A percentile compares a stretch with the other conserved stretches of the same genome.
phyloP scores from a whole-genome alignment of 64 coral and sea anemone genomes.

The Actinia equina region DNA sequence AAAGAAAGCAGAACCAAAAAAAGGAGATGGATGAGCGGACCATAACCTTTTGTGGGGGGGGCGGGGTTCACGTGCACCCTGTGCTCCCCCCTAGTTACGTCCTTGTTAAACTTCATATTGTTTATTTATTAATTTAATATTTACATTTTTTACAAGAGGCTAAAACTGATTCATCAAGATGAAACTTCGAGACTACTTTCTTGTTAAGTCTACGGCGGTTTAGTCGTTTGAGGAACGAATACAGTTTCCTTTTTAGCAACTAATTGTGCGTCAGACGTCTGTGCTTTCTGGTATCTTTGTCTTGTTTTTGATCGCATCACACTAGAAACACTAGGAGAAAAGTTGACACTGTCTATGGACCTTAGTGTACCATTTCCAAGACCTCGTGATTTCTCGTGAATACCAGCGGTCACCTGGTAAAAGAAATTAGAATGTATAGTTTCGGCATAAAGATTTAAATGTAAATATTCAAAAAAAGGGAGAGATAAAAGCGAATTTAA shows the following conservation, averaged over 20 bases:
- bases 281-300: slow-evolving; percentile 8
- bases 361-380: not conserved
- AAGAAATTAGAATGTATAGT: not conserved
- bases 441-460: not conserved
- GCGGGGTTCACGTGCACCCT: no score
- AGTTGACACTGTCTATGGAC: not conserved
- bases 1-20: no score
- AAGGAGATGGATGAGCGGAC: no score
- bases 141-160: not conserved
- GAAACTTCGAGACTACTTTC: not conserved
- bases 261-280: not conserved
- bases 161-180: not conserved
- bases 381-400: slow-evolving; percentile 4
- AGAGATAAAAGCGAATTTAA: no score
- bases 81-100: no score
- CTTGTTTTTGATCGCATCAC: slow-evolving; percentile 13
- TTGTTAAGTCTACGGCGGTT: not conserved
- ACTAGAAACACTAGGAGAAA: not conserved
- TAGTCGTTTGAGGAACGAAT: slow-evolving; percentile 10
- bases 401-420: slow-evolving; percentile 1
- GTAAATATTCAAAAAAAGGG: no score
- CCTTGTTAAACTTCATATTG: not conserved
- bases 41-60: no score
- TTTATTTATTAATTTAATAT: not conserved
- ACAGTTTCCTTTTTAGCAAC: not conserved